A percentile compares a stretch with the other conserved stretches of the same genome.
Conservation (phyloP, 2,797 vertebrate genomes). For the Acanthis flammea region DNA sequence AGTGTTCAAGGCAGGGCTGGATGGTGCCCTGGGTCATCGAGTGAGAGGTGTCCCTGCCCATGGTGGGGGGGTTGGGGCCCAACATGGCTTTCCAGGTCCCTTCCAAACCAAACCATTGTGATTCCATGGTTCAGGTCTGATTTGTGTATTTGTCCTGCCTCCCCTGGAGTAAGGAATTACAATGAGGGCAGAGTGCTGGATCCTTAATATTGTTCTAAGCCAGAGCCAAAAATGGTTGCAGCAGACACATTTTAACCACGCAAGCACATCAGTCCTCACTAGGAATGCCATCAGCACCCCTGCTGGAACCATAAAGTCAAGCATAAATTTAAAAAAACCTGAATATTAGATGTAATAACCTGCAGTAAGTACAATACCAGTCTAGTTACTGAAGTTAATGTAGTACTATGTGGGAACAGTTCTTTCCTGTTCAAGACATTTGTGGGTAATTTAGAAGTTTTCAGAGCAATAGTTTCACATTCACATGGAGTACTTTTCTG, state of each 20-base stretch:
- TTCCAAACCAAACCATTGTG: background rate
- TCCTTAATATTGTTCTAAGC: background rate
- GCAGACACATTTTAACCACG: background rate
- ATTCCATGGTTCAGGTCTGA: background rate
- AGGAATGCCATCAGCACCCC: background rate
- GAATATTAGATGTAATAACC: background rate
- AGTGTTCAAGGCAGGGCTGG: background rate
- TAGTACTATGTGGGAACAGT: background rate
- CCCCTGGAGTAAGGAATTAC: background rate
- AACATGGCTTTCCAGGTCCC: background rate
- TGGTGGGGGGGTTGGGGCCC: background rate
- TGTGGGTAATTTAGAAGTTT: background rate
- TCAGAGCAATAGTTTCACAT: background rate
- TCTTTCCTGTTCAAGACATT: background rate
- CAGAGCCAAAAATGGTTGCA: background rate
- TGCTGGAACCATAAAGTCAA: background rate
- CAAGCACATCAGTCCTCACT: background rate
- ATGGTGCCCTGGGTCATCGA: background rate
- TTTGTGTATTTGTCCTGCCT: accelerated
- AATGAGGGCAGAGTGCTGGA: background rate
- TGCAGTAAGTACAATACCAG: background rate
- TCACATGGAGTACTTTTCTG: background rate
- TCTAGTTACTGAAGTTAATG: background rate
- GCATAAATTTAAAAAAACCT: background rate
- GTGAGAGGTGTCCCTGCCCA: background rate